Conservation (phyloP, 1,140 invertebrate genomes). For the Lordiphosa clarofinis region DNA sequence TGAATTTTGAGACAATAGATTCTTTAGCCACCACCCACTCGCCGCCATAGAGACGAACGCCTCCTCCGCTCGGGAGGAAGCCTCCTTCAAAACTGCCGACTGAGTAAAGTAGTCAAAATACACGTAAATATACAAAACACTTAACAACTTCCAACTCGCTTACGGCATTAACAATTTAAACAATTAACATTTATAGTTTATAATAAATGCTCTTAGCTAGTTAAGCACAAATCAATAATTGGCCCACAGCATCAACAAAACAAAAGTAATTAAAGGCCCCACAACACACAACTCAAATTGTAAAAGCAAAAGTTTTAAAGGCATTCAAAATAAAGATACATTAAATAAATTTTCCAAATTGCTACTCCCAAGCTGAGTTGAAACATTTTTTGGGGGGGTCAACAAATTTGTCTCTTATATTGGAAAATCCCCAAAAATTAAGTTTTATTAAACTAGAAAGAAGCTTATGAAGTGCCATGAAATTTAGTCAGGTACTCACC, state of each 20-base stretch:
- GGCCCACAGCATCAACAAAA: conserved; percentile 11
- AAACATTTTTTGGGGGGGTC: too few relatives aligned
- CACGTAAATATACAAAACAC: conserved; percentile 10
- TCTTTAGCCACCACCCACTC: conserved; percentile 2
- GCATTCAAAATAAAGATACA: conserved; percentile 43
- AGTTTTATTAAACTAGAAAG: too few relatives aligned
- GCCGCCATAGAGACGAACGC: background rate
- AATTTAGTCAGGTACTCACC: too few relatives aligned
- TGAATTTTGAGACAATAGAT: conserved; percentile 10
- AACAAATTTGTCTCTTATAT: too few relatives aligned
- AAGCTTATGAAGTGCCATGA: too few relatives aligned
- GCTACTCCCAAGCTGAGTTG: conserved; percentile 29
- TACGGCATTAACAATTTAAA: conserved; percentile 49
- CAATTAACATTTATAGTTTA: conserved; percentile 63
- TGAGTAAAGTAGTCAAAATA: conserved; percentile 19
- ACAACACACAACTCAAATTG: conserved; percentile 42
- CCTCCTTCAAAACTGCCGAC: conserved; percentile 11
- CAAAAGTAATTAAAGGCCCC: conserved; percentile 30
- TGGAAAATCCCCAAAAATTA: too few relatives aligned
- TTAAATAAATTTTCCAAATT: conserved; percentile 49
- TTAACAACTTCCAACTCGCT: conserved; percentile 52
- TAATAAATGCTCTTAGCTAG: conserved; percentile 39
- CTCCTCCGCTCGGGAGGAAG: too few relatives aligned
- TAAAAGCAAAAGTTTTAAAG: conserved; percentile 62
- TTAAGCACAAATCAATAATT: conserved; percentile 43